Percentiles rank a stretch among this genome's conserved stretches.
Conservation (phyloP, 2,888 invertebrate species). For the Napeogenes sylphis region DNA sequence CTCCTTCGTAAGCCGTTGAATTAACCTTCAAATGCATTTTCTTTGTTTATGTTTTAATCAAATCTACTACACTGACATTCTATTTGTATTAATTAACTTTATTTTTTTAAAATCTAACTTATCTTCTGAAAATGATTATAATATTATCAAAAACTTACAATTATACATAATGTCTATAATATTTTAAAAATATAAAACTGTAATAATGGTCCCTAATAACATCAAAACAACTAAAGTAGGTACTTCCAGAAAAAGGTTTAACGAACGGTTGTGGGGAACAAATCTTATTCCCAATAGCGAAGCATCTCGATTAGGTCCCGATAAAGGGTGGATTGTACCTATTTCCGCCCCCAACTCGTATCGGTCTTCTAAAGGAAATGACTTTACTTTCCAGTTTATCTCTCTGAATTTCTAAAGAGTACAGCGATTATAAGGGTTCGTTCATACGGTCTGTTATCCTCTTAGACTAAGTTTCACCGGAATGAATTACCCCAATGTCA, state of each 20-base stretch:
- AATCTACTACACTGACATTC: too few species aligned
- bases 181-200: too few species aligned
- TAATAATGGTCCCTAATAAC: neutral
- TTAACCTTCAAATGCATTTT: too few species aligned
- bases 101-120: too few species aligned
- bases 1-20: too few species aligned
- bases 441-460: constrained; percentile 25
- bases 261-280: constrained; percentile 25
- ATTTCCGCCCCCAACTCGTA: constrained; percentile 55
- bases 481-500: constrained; percentile 22
- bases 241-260: constrained; percentile 12
- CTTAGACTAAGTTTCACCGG: constrained; percentile 23
- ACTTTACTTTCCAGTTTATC: constrained; percentile 46
- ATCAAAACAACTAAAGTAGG: constrained; percentile 5
- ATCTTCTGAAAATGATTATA: too few species aligned
- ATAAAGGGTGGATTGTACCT: constrained; percentile 57
- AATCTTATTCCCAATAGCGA: constrained; percentile 44
- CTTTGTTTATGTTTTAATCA: too few species aligned
- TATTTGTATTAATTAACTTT: too few species aligned
- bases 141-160: too few species aligned
- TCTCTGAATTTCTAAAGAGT: constrained; percentile 45
- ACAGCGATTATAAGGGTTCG: constrained; percentile 33
- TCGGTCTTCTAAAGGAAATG: constrained; percentile 53
- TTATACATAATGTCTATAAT: too few species aligned
- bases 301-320: constrained; percentile 52